phyloP scores from a whole-genome alignment of 2,888 invertebrate genomes.

The Athrips mouffetella region DNA sequence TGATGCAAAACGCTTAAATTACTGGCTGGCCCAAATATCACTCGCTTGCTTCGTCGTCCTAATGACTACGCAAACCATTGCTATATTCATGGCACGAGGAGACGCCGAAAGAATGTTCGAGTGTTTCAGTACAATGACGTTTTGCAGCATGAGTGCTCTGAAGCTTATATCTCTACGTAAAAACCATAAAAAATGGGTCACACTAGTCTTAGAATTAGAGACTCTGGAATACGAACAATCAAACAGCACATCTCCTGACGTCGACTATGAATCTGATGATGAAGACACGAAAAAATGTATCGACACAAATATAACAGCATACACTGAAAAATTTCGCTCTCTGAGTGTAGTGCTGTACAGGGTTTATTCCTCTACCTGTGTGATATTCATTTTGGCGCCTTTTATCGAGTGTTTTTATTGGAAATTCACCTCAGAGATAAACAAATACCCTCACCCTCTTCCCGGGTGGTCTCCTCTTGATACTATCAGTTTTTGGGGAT shows the following conservation, averaged over 20 bases:
- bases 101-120: conserved; percentile 46
- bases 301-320: conserved; percentile 33
- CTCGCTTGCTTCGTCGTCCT: background rate
- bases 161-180: conserved; percentile 45
- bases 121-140: conserved; percentile 53
- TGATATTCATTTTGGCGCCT: conserved; percentile 48
- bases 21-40: background rate
- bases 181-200: conserved; percentile 38
- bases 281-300: conserved; percentile 31
- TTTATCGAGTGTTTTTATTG: conserved; percentile 45
- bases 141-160: conserved; percentile 51
- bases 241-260: conserved; percentile 16
- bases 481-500: conserved; percentile 33
- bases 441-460: conserved; percentile 48
- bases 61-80: conserved; percentile 40
- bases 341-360: conserved; percentile 36
- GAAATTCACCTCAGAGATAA: conserved; percentile 24
- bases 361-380: conserved; percentile 44
- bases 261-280: conserved; percentile 33
- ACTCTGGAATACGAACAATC: conserved; percentile 40
- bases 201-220: conserved; percentile 35
- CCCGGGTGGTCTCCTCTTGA: conserved; percentile 53
- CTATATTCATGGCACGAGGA: conserved; percentile 35
- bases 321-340: conserved; percentile 39
- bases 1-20: background rate